Conservation (phyloP, 2,113 vertebrate species). For the Daubentonia madagascariensis region DNA sequence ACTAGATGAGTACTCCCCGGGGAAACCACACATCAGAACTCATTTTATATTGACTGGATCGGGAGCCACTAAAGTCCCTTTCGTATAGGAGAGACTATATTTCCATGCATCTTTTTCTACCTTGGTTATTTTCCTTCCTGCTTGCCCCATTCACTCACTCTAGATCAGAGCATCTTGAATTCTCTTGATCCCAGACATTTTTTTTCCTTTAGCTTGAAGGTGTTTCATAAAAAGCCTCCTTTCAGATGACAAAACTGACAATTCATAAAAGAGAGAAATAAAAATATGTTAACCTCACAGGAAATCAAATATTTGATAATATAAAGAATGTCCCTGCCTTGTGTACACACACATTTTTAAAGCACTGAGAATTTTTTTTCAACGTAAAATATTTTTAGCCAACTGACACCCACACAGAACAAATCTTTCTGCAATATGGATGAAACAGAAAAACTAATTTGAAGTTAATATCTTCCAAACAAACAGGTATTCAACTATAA, state of each 20-base stretch:
- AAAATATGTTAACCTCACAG: slow-evolving; percentile 67
- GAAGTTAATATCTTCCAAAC: slow-evolving; percentile 22
- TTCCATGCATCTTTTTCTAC: neutral
- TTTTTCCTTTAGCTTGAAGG: slow-evolving; percentile 48
- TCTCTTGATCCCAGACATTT: slow-evolving; percentile 55
- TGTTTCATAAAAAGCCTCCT: slow-evolving; percentile 49
- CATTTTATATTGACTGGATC: neutral
- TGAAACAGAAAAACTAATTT: slow-evolving; percentile 20
- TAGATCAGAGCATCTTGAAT: slow-evolving; percentile 61
- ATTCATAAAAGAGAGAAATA: slow-evolving; percentile 62
- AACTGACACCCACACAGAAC: slow-evolving; percentile 40
- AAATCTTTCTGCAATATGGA: slow-evolving; percentile 1
- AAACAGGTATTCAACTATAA: slow-evolving; percentile 24
- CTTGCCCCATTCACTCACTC: neutral
- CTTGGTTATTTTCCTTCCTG: slow-evolving; percentile 28
- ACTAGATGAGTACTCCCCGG: neutral
- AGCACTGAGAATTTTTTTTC: slow-evolving; percentile 19
- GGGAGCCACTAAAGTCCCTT: neutral
- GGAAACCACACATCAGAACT: neutral
- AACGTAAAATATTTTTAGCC: slow-evolving; percentile 25
- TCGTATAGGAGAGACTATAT: neutral
- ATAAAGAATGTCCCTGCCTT: slow-evolving; percentile 43
- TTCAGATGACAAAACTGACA: slow-evolving; percentile 66
- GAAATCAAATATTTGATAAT: slow-evolving; percentile 73
- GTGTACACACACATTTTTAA: slow-evolving; percentile 42